Evolutionary conservation across 2,113 vertebrate species (phyloP), one percentile per base, ranked within the genome.

Genomic region (Melanocharis versteri): DNA sequence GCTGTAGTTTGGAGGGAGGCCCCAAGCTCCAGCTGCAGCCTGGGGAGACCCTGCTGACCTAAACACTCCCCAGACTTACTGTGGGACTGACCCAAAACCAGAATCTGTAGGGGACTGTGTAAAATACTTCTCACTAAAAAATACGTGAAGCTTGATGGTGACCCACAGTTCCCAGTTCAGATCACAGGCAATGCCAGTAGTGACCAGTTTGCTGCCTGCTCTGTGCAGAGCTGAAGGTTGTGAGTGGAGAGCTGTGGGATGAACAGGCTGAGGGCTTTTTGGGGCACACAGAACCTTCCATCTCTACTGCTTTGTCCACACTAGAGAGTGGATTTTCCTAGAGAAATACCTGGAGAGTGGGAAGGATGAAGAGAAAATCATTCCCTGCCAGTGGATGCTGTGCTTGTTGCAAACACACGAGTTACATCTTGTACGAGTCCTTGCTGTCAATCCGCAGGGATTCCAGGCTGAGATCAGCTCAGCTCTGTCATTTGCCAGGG

Each of bases 111-210:
- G 68, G 35, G 17, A 28, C 44, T 37, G 2, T 2, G 37, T 33
- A 35, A 71, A 58, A 47, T 11, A 18, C 8, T 58, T 79, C 31
- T 15, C 12, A 7, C 17, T 7, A 26, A 35, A 21, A 76, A 80
- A 54, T 56, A 27, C 31, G 39, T 13, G 18, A 47, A 39, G 4
- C 26, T 39, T 44, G 42, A 11, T 75, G 24, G 19, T 30, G 64
- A 19, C 23, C 8, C 48, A 23, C 19, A 44, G 48, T 2, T 60
- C 37, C 40, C 22, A 7, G 40, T 44, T 54, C 22, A 57, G 47
- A 8, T 5, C 35, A 26, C 0, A 0, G 48, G 23, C 64, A 35
- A 3, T 15, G 30, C 22, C 42, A 47, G 31, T 0, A n/a, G 65
- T 8, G 40, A 26, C 9, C 2, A 3, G 23, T 45, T 69, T 31